phyloP scores from a whole-genome alignment of 2,888 invertebrate species.

The Lepidocyrtinus sp. region DNA sequence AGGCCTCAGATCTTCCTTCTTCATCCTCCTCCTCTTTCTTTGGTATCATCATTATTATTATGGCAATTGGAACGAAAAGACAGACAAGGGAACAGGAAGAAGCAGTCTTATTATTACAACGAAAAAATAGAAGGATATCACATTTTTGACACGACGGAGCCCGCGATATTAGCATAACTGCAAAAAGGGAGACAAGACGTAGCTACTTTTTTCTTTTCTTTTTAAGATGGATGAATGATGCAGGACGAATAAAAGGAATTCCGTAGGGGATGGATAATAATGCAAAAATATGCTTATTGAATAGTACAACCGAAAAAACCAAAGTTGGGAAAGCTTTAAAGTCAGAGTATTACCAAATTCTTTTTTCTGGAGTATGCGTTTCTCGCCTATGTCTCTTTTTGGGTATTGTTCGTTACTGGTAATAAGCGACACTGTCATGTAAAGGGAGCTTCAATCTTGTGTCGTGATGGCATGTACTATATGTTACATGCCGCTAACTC shows the following conservation, averaged over 20 bases:
- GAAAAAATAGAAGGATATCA: conserved; percentile 25
- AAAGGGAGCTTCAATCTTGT: neutral
- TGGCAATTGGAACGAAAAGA: conserved; percentile 42
- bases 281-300: conserved; percentile 13
- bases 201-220: neutral
- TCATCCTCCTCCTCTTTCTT: conserved; percentile 21
- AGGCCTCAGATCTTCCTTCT: neutral
- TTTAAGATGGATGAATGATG: neutral
- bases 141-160: conserved; percentile 39
- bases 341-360: neutral
- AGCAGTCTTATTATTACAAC: conserved; percentile 19
- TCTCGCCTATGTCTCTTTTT: neutral
- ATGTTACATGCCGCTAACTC: too few species aligned
- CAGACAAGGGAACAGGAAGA: conserved; percentile 7
- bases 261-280: conserved; percentile 1
- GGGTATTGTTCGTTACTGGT: conserved; percentile 34
- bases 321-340: neutral
- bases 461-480: conserved; percentile 1
- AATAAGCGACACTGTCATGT: conserved; percentile 37
- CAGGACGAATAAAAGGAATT: neutral
- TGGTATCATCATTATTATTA: conserved; percentile 33
- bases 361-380: conserved; percentile 1
- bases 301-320: neutral
- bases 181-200: neutral
- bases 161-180: conserved; percentile 7